A percentile compares a stretch with the other conserved stretches of the same genome.
Evolutionary conservation across 2,113 vertebrate species (phyloP).

Genomic region (Calyptomena viridis): DNA sequence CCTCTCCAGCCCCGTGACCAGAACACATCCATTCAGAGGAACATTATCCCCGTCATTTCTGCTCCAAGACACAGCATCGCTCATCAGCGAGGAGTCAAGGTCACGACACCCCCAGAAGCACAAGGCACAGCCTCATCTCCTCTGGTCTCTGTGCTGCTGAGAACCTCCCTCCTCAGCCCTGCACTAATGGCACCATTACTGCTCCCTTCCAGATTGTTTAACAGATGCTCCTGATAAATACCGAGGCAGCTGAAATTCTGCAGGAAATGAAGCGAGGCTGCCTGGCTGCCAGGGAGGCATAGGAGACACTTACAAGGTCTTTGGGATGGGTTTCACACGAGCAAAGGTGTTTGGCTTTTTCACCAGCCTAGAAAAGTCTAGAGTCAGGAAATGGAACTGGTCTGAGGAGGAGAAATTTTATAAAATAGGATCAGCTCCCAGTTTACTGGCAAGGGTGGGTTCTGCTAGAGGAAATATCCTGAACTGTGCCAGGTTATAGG

Average conservation of each 20-base stretch:
- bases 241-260: constrained; percentile 19
- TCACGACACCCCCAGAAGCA: background rate
- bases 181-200: background rate
- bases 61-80: background rate
- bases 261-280: constrained; percentile 51
- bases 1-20: background rate
- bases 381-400: rapidly evolving
- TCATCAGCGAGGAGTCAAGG: background rate
- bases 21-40: constrained; percentile 18
- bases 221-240: constrained; percentile 64
- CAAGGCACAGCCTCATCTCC: background rate
- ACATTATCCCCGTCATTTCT: background rate
- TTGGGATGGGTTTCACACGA: background rate
- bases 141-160: background rate
- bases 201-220: constrained; percentile 58
- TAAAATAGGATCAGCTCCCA: background rate
- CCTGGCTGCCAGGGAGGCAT: background rate
- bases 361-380: background rate
- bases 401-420: rapidly evolving
- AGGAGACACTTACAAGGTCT: constrained; percentile 20
- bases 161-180: background rate
- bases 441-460: background rate
- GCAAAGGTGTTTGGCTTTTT: background rate
- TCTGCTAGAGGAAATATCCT: background rate
- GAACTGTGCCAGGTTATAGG: background rate